These are phyloP conservation scores for Machaerirhynchus nigripectus DNA, from an alignment of 2,113 vertebrate species.

Conservation along the genomic window DNA sequence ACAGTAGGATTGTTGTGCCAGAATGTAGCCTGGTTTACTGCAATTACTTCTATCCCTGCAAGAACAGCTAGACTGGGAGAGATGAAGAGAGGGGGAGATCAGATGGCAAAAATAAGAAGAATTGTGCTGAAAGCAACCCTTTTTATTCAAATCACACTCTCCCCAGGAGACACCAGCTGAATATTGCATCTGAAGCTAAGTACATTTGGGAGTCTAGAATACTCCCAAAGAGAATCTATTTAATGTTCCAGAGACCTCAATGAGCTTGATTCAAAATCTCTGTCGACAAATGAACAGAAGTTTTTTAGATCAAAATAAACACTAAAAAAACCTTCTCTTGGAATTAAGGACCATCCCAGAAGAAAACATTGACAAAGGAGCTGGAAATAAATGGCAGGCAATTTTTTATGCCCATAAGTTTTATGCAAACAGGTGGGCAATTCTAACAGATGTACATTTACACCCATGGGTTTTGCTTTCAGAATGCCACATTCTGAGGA, in stretches of 20 bases:
- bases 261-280: neutral
- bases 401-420: neutral
- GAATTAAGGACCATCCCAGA: neutral
- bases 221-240: slow-evolving; percentile 11
- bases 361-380: neutral
- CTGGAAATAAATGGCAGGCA: neutral
- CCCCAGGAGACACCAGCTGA: neutral
- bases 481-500: neutral
- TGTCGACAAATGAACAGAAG: neutral
- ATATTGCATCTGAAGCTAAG: slow-evolving; percentile 3
- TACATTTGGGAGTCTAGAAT: neutral
- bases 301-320: slow-evolving; percentile 1
- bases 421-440: neutral
- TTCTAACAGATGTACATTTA: neutral
- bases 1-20: neutral
- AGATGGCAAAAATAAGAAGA: slow-evolving; percentile 10
- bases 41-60: neutral
- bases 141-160: neutral
- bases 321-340: neutral
- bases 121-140: neutral
- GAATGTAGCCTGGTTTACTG: neutral
- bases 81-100: neutral
- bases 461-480: neutral
- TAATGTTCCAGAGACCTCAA: slow-evolving; percentile 1
- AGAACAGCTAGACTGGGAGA: neutral